These are phyloP conservation scores for Coregonus ussuriensis DNA, from an alignment of 2,797 vertebrate species.

Conservation along the genomic window DNA sequence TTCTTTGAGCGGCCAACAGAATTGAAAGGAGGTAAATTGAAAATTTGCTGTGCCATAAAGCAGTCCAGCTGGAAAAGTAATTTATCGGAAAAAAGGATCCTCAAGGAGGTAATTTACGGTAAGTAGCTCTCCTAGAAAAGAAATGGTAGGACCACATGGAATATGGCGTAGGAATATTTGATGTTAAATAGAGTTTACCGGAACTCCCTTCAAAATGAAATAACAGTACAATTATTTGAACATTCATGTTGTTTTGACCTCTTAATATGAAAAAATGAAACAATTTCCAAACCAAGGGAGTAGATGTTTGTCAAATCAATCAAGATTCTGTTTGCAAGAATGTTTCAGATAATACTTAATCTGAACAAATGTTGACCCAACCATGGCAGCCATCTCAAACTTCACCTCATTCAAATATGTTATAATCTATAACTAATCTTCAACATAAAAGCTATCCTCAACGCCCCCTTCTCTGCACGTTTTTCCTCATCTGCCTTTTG, in stretches of 20 bases:
- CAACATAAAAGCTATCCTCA: not conserved
- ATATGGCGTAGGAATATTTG: not conserved
- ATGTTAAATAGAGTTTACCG: not conserved
- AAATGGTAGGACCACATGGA: not conserved
- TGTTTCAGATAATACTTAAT: not conserved
- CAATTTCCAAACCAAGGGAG: not conserved
- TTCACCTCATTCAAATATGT: not conserved
- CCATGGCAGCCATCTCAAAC: not conserved
- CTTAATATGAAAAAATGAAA: too few species aligned
- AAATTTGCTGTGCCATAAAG: constrained; percentile 4
- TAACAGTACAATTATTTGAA: too few species aligned
- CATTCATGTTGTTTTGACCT: too few species aligned
- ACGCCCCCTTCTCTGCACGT: too few species aligned
- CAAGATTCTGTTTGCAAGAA: constrained; percentile 12
- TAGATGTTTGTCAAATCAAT: not conserved
- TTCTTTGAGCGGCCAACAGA: not conserved
- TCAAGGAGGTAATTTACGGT: constrained; percentile 1
- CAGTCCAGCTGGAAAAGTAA: constrained; percentile 1
- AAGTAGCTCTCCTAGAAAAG: not conserved
- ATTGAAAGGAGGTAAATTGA: not conserved
- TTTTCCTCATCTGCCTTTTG: too few species aligned
- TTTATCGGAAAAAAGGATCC: not conserved
- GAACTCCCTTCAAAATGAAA: too few species aligned
- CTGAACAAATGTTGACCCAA: not conserved
- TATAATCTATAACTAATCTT: not conserved